Evolutionary conservation across 1,140 invertebrate species (phyloP).

Genomic region (Drosophila funebris): DNA sequence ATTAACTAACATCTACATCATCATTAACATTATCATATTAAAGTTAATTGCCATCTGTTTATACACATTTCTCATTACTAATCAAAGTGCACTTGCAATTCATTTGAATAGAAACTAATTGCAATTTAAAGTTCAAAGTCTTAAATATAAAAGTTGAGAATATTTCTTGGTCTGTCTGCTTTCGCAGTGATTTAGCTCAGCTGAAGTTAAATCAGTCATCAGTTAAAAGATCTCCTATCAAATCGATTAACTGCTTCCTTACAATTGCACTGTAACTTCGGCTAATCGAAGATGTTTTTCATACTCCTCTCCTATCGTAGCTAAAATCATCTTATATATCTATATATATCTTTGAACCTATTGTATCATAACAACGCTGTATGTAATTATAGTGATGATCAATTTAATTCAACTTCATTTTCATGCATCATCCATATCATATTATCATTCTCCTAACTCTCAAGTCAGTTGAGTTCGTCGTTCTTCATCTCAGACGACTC

Average conservation of each 20-base stretch:
- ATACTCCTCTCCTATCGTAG: background rate
- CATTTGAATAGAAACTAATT: background rate
- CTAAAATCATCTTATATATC: background rate
- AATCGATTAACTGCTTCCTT: too few relatives aligned
- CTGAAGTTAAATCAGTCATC: too few relatives aligned
- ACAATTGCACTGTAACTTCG: background rate
- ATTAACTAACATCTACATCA: background rate
- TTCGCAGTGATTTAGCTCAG: background rate
- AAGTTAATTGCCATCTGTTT: background rate
- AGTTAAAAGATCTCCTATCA: too few relatives aligned
- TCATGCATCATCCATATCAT: constrained; percentile 19
- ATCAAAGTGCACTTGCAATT: constrained; percentile 12
- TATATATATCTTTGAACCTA: background rate
- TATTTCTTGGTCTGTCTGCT: too few relatives aligned
- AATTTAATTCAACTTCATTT: constrained; percentile 2
- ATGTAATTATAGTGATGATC: background rate
- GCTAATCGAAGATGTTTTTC: background rate
- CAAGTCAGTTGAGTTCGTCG: background rate
- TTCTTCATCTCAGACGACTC: background rate
- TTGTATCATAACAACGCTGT: constrained; percentile 2
- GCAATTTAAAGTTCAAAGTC: too few relatives aligned
- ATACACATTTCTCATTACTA: constrained; percentile 20
- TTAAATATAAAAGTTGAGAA: too few relatives aligned
- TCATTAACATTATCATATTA: constrained; percentile 1
- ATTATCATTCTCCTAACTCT: too few relatives aligned